phyloP scores from a whole-genome alignment of 2,888 invertebrate genomes.

The Drosophila emarginata region DNA sequence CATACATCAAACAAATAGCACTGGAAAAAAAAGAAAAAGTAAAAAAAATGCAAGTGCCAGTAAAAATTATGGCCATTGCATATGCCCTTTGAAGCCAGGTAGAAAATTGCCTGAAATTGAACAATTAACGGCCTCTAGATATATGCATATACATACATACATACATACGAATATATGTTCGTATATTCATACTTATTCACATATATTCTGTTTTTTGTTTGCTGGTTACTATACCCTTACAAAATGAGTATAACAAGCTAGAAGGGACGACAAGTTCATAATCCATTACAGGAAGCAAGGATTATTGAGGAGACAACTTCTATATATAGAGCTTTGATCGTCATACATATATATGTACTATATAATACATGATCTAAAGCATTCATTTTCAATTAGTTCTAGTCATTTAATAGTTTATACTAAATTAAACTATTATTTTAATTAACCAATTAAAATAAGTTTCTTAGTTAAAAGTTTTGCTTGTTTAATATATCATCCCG shows the following conservation, averaged over 20 bases:
- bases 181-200: background rate
- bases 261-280: too few relatives aligned
- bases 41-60: background rate
- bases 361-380: too few relatives aligned
- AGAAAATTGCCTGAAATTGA: slow-evolving; percentile 61
- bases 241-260: slow-evolving; percentile 59
- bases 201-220: background rate
- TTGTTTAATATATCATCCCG: too few relatives aligned
- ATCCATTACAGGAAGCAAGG: too few relatives aligned
- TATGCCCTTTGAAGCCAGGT: slow-evolving; percentile 67
- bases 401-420: too few relatives aligned
- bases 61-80: slow-evolving; percentile 35
- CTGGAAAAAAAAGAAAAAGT: background rate
- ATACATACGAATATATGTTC: background rate
- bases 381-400: too few relatives aligned
- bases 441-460: too few relatives aligned
- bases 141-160: slow-evolving; percentile 6
- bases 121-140: slow-evolving; percentile 51
- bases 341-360: too few relatives aligned
- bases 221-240: slow-evolving; percentile 30
- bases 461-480: too few relatives aligned
- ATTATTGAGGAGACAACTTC: too few relatives aligned
- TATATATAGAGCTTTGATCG: too few relatives aligned
- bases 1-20: slow-evolving; percentile 2
- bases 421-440: too few relatives aligned